A percentile compares a stretch with the other conserved stretches of the same genome.
Conservation (phyloP, 1,140 invertebrate species). For the Drosophila suzukii region DNA sequence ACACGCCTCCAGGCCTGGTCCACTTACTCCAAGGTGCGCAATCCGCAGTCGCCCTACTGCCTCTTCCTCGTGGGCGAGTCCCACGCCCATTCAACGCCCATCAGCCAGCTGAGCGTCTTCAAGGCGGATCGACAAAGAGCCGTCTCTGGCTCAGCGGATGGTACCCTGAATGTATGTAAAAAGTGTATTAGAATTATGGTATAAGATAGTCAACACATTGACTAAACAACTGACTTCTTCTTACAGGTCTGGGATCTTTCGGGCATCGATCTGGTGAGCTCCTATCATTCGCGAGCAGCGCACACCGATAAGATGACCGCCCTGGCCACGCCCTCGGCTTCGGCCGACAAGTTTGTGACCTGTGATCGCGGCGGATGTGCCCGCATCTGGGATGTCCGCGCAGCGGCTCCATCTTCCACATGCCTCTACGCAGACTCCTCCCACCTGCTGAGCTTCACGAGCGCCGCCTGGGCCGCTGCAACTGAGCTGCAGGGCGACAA, state of each 20-base stretch:
- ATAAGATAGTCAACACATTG: no score
- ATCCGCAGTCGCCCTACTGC: slow-evolving; percentile 43
- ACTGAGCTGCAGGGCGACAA: slow-evolving; percentile 53
- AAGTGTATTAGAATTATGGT: no score
- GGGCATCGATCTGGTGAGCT: slow-evolving; percentile 50
- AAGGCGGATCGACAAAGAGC: slow-evolving; percentile 27
- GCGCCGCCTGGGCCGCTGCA: slow-evolving; percentile 45
- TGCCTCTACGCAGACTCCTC: slow-evolving; percentile 49
- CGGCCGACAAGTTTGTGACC: slow-evolving; percentile 45
- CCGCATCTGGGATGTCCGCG: slow-evolving; percentile 62
- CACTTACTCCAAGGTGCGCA: slow-evolving; percentile 58
- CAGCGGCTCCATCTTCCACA: slow-evolving; percentile 44
- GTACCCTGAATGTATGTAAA: slow-evolving; percentile 59
- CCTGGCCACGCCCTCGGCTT: slow-evolving; percentile 32
- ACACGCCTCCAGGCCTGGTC: slow-evolving; percentile 63
- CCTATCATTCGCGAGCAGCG: slow-evolving; percentile 33
- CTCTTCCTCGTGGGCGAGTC: slow-evolving; percentile 60
- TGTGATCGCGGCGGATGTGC: slow-evolving; percentile 67
- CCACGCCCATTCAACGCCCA: slow-evolving; percentile 48
- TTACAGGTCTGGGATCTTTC: slow-evolving; percentile 70
- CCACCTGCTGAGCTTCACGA: slow-evolving; percentile 53
- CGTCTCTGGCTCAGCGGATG: slow-evolving; percentile 47
- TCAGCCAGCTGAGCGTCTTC: slow-evolving; percentile 62
- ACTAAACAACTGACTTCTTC: no score
- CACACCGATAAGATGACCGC: slow-evolving; percentile 60